Base-by-base conservation (phyloP, 2,888 invertebrate genomes). In the Dione juno region DNA sequence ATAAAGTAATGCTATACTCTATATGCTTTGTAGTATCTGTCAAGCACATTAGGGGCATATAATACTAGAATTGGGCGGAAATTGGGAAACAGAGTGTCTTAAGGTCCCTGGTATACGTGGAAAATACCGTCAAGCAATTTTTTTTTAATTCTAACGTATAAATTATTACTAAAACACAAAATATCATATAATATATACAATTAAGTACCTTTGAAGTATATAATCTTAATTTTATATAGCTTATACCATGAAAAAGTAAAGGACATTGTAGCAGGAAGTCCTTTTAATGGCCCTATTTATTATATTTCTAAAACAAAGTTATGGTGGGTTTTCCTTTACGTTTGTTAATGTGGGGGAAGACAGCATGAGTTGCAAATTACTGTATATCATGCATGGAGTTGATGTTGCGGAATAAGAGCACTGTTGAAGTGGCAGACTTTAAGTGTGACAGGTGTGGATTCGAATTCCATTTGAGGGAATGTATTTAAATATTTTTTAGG, bases 331-430 rank as follows among this genome's bases (percentile, higher is more conserved):
- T 45, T 19, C 35, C 28, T 28, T 35, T 45, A 11, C n/a, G 28
- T 35, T 61, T 45, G 28, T 45, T 63, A 63, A 61, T 48, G 16
- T 48, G 35, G 14, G 9, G 2, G 28, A 45, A 28, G 40, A 58
- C 35, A 58, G 41, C 28, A 28, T 11, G 58, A 63, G 48, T n/a
- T 63, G 35, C 35, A 45, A 63, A 63, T 63, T 28, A 63, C 45
- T 28, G 16, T 63, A 45, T 63, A 48, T 45, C 45, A 48, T 43
- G n/a, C 14, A 45, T 61, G 28, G 28, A 61, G 19, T 40, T 13
- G 16, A 19, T 3, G n/a, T 40, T 41, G 7, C 7, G 41, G 41
- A 14, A 43, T 11, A 11, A 28, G 28, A 28, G 3, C 10, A 10
- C 40, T 1, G 40, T 3, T 40, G 40, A 8, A 40, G 11, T 10